Conservation (phyloP, 2,888 invertebrate species). For the Drosophila picticornis region DNA sequence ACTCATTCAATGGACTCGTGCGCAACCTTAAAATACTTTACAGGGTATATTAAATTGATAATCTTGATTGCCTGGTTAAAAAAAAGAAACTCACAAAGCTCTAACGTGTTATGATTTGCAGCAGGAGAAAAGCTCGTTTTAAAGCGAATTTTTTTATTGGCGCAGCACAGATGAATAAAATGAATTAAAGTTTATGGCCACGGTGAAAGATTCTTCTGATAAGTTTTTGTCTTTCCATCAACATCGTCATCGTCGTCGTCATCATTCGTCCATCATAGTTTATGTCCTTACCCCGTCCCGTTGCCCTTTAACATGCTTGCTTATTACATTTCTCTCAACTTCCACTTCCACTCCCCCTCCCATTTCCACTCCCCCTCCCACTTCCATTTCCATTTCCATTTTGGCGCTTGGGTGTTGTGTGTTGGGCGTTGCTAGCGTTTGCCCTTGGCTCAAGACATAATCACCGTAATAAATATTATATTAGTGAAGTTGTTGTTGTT, state of each 20-base stretch:
- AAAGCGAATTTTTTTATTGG: conserved; percentile 51
- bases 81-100: background rate
- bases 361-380: conserved; percentile 18
- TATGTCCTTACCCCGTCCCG: conserved; percentile 23
- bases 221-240: conserved; percentile 37
- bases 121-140: conserved; percentile 34
- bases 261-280: conserved; percentile 60
- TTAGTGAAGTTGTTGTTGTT: conserved; percentile 60
- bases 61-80: conserved; percentile 1
- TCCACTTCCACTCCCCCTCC: conserved; percentile 9
- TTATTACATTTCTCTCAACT: conserved; percentile 54
- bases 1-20: background rate
- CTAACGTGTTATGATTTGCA: conserved; percentile 15
- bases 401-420: conserved; percentile 12
- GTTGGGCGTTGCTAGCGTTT: conserved; percentile 35
- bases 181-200: conserved; percentile 51
- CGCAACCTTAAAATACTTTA: background rate
- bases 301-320: conserved; percentile 32
- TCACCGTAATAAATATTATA: conserved; percentile 72
- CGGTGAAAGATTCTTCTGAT: conserved; percentile 42
- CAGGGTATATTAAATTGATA: conserved; percentile 3
- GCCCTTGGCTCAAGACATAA: conserved; percentile 64
- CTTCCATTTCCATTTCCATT: conserved; percentile 41
- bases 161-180: conserved; percentile 39
- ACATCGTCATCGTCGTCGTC: conserved; percentile 11